Conservation (phyloP, 2,113 vertebrate genomes). For the Oxyura jamaicensis region DNA sequence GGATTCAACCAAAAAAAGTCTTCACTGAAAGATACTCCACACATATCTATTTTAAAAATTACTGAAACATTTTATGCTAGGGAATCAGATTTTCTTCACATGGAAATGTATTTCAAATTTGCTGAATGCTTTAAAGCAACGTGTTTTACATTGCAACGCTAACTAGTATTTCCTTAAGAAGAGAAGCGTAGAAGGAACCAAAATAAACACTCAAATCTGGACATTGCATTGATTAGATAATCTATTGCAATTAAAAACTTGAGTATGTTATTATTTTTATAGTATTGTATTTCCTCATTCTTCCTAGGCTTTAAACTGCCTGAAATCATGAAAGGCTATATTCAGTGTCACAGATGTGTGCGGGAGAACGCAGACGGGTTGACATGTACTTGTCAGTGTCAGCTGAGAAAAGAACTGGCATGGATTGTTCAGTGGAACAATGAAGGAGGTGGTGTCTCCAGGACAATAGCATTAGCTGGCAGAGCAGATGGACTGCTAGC, state of each 20-base stretch:
- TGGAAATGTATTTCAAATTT: conserved; percentile 20
- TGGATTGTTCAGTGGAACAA: conserved; percentile 41
- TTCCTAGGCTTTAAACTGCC: conserved; percentile 10
- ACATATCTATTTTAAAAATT: conserved; percentile 39
- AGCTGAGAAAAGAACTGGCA: conserved; percentile 55
- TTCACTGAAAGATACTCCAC: conserved; percentile 49
- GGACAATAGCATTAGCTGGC: conserved; percentile 57
- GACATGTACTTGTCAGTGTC: conserved; percentile 66
- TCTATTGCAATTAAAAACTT: background rate
- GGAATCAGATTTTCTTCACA: conserved; percentile 27
- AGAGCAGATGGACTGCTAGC: conserved; percentile 66
- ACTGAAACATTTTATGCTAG: conserved; percentile 5
- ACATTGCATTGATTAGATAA: background rate
- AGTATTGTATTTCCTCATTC: background rate
- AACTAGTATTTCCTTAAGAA: background rate
- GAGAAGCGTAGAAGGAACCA: background rate
- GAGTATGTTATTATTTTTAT: background rate
- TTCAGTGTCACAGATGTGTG: conserved; percentile 47
- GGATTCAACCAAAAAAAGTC: conserved; percentile 43
- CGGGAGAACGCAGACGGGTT: conserved; percentile 15
- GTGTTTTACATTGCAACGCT: background rate
- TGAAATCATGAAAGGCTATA: conserved; percentile 41
- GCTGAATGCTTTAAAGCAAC: background rate
- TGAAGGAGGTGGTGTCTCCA: conserved; percentile 56
- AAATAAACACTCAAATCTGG: background rate